These are phyloP conservation scores for Masticophis lateralis DNA, from an alignment of 2,797 vertebrate genomes.

Conservation along the genomic window DNA sequence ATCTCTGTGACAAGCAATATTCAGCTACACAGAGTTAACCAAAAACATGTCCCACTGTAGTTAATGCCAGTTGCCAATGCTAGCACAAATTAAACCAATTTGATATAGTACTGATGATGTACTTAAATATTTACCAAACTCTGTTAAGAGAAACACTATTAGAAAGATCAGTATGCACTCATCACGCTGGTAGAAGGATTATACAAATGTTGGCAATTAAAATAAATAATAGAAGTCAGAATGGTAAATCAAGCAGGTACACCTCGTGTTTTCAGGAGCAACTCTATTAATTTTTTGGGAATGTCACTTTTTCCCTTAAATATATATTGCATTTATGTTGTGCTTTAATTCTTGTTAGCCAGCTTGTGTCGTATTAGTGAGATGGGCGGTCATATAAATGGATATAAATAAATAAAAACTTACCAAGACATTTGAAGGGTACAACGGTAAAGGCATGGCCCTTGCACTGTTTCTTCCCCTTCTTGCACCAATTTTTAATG, in stretches of 20 bases:
- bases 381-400: not conserved
- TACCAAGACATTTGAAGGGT: constrained; percentile 96
- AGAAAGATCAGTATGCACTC: not conserved
- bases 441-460: constrained; percentile 86
- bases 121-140: not conserved
- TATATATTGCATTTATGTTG: not conserved
- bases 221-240: rapidly evolving
- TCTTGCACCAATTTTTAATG: constrained; percentile 94
- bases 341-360: not conserved
- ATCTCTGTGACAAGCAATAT: not conserved
- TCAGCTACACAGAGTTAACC: not conserved
- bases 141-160: not conserved
- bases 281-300: not conserved
- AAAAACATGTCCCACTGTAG: not conserved
- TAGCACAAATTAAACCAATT: not conserved
- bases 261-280: not conserved
- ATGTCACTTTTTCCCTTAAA: not conserved
- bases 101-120: not conserved
- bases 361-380: not conserved
- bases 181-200: not conserved
- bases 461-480: constrained; percentile 90
- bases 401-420: constrained; percentile 52
- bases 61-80: not conserved
- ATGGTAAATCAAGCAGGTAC: not conserved
- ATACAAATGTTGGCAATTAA: rapidly evolving